Conservation (phyloP, 2,888 invertebrate species). For the Mesochorus sp. region DNA sequence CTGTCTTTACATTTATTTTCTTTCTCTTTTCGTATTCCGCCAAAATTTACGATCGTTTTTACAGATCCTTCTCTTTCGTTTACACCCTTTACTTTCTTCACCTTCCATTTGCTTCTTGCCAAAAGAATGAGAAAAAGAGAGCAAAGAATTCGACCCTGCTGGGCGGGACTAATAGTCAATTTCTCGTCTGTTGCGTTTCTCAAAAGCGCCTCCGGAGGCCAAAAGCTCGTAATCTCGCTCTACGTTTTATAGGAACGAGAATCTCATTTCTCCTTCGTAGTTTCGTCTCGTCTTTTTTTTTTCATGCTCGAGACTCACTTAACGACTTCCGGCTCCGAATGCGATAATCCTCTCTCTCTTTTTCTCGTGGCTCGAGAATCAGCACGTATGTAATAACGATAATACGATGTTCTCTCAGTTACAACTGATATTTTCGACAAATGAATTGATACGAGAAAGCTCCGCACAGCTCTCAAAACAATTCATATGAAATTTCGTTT, state of each 20-base stretch:
- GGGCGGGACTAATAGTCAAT: constrained; percentile 36
- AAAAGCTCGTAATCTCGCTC: constrained; percentile 6
- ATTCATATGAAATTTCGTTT: neutral
- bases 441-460: constrained; percentile 48
- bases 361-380: constrained; percentile 14
- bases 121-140: constrained; percentile 2
- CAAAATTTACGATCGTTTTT: neutral
- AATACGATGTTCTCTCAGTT: constrained; percentile 53
- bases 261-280: constrained; percentile 26
- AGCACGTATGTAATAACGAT: constrained; percentile 36
- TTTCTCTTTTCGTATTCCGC: neutral
- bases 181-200: constrained; percentile 18
- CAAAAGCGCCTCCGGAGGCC: neutral
- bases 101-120: neutral
- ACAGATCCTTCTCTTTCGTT: neutral
- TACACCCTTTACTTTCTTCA: neutral
- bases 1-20: neutral
- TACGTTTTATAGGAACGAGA: constrained; percentile 23
- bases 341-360: too few species aligned
- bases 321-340: constrained; percentile 60
- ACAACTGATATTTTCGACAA: constrained; percentile 49
- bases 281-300: constrained; percentile 5
- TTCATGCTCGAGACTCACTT: constrained; percentile 44
- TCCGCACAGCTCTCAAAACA: constrained; percentile 10
- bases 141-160: constrained; percentile 26